Evolutionary conservation across 2,113 vertebrate species (phyloP), one percentile per base, ranked within the genome.

Genomic region (Gymnobelideus leadbeateri): DNA sequence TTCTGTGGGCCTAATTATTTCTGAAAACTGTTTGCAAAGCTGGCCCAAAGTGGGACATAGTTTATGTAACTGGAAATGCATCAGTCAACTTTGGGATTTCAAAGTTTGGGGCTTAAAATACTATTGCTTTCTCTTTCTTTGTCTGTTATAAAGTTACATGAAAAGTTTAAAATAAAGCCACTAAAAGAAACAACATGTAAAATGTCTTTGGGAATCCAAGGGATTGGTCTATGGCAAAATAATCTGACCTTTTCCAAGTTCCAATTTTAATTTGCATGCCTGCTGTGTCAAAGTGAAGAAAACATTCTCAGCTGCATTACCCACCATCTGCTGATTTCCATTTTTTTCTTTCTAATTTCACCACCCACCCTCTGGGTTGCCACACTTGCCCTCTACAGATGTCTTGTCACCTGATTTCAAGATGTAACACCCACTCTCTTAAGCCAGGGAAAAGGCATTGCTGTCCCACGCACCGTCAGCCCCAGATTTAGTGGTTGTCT

Each of bases 41-140:
- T 51, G 43, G 31, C 55, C 92, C 91, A 91, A 97, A 96, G 49
- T 92, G 84, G 94, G 93, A n/a, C 95, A 95, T 91, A 77, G 95
- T 96, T 97, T 97, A 84, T 90, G 94, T 95, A 97, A 95, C 92
- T 89, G 77, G 96, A 91, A 96, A 95, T 91, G 16, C 16, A 84
- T 84, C n/a, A 43, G 37, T 84, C 68, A 84, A 92, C 92, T 95
- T 91, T 91, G 84, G 37, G 51, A 54, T 92, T 91, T 92, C 47
- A 61, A 93, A 95, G 89, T 97, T 94, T 90, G 91, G 77, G 43
- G 90, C 84, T 94, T 92, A 43, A 94, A 49, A 93, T 92, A 11
- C 53, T 52, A 25, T 61, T 6, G 4, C 0, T 37, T 37, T 7
- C 61, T 3, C 19, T 43, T 3, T 14, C 6, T 77, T 25, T 25